Evolutionary conservation across 1,140 invertebrate genomes (phyloP).

Genomic region (Armadillidium nasatum): DNA sequence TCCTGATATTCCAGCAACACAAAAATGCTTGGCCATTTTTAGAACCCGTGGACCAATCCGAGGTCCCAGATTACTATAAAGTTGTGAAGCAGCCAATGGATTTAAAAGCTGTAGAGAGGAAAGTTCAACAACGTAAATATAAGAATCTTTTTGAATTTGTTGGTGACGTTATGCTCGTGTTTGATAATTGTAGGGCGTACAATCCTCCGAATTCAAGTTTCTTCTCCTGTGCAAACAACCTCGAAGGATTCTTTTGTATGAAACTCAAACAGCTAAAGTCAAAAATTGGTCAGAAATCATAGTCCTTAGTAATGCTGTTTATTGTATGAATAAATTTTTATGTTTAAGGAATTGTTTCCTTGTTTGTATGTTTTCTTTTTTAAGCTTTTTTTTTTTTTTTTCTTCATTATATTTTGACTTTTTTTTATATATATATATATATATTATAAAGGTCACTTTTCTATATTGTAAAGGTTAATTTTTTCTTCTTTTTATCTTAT

Average conservation of each 20-base stretch:
- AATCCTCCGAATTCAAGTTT: conserved; percentile 92
- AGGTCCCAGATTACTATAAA: conserved; percentile 95
- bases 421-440: too few species aligned
- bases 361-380: background rate
- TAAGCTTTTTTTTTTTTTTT: too few species aligned
- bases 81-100: conserved; percentile 98
- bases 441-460: background rate
- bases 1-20: conserved; percentile 64
- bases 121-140: conserved; percentile 78
- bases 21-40: conserved; percentile 96
- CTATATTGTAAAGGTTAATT: too few species aligned
- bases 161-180: conserved; percentile 95
- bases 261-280: conserved; percentile 52
- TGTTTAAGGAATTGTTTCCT: background rate
- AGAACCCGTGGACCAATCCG: conserved; percentile 88
- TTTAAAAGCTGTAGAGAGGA: conserved; percentile 84
- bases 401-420: background rate
- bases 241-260: conserved; percentile 91
- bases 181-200: conserved; percentile 96
- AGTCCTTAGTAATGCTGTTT: background rate
- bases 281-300: conserved; percentile 23
- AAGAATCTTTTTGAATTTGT: conserved; percentile 88
- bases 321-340: background rate
- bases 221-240: conserved; percentile 86
- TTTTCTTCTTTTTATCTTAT: too few species aligned